These are phyloP conservation scores for Bagarius yarrelli DNA, from an alignment of 2,113 vertebrate species.

Conservation along the genomic window DNA sequence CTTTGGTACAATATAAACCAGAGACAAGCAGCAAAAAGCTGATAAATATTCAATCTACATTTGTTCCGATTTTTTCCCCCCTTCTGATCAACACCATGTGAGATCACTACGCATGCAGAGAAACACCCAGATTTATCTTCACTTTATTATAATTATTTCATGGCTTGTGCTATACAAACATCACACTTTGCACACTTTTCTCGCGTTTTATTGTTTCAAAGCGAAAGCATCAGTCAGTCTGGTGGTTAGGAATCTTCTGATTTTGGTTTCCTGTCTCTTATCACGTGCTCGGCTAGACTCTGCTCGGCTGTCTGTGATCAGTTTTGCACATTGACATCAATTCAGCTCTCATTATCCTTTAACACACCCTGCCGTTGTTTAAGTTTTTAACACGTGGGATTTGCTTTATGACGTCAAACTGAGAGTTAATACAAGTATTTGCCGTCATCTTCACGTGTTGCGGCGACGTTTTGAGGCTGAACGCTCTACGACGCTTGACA, in stretches of 20 bases:
- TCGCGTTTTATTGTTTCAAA: neutral
- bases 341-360: neutral
- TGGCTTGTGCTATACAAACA: neutral
- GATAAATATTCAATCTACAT: neutral
- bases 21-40: neutral
- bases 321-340: neutral
- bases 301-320: neutral
- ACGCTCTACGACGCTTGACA: conserved; percentile 18
- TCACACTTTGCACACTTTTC: neutral
- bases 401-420: neutral
- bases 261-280: conserved; percentile 51
- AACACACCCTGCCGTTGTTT: no score
- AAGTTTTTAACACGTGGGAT: neutral
- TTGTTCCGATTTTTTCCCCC: neutral
- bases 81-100: neutral
- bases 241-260: conserved; percentile 26
- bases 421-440: neutral
- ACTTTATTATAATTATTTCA: neutral
- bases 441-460: neutral
- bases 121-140: neutral
- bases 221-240: neutral
- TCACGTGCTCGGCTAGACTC: conserved; percentile 40
- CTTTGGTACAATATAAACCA: neutral
- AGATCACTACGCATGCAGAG: neutral
- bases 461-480: neutral